Base-by-base conservation (phyloP, 2,797 vertebrate species). In the Brachyalestes nurse region DNA sequence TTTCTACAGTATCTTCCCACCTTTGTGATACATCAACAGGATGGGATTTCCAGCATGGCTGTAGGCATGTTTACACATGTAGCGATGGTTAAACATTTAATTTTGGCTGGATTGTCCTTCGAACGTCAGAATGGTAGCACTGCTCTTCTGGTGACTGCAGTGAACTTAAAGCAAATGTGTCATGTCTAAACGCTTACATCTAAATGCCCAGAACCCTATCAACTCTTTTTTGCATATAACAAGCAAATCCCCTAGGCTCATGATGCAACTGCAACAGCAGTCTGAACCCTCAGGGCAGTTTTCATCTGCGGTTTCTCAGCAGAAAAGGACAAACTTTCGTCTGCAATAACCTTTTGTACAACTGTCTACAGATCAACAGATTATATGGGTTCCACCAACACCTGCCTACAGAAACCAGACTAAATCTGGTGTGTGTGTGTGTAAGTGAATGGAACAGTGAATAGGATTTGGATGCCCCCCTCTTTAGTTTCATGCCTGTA, bases 401-500 rank as follows among this genome's bases (percentile, higher is more conserved):
- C 28, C 70, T 70, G 67, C 61, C 57, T 74, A 78, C 55, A 71
- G 47, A 21, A 78, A 70, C 69, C 23, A 74, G 49, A 75, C 64
- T 64, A 70, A 78, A 81, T 80, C 75, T n/a, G 42, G 77, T 42
- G 64, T n/a, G 66, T 47, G 75, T 49, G 66, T 77, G 72, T 19
- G 62, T 40, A 47, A 42, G 47, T 47, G 76, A 81, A 80, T 78
- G 78, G 51, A 78, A 58, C 77, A 75, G 84, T 70, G 75, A 72
- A 77, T 83, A 38, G 61, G 58, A 87, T 83, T 81, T 84, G 77
- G 69, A 65, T 14, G 80, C 72, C 67, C 34, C 80, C 83, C 74
- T 86, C 82, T 86, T 51, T 64, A 40, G 25, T 83, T 79, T 79
- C 83, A 83, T 81, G 86, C 82, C 86, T 78, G 21, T 67, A 53